phyloP scores from a whole-genome alignment of 2,113 vertebrate genomes.

The Cettia cetti region DNA sequence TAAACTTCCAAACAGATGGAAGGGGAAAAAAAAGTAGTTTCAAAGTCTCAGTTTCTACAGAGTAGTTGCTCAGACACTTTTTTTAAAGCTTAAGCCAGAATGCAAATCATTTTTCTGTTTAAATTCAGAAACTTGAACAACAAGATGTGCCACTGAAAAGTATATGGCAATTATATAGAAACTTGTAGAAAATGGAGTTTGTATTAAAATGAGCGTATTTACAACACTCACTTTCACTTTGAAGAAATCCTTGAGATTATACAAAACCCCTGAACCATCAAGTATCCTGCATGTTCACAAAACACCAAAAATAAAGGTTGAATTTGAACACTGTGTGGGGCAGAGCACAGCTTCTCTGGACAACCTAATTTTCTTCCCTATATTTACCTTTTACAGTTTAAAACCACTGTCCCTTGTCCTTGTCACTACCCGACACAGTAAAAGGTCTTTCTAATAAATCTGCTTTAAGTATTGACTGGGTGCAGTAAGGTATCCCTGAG shows the following conservation, averaged over 20 bases:
- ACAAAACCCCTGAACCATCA: neutral
- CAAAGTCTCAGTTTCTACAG: neutral
- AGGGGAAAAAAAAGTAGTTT: neutral
- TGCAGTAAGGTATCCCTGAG: neutral
- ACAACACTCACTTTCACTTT: neutral
- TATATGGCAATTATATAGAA: neutral
- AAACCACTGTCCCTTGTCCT: neutral
- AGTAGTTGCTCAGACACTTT: neutral
- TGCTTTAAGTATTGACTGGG: neutral
- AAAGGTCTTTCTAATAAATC: neutral
- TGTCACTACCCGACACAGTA: neutral
- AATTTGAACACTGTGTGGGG: neutral
- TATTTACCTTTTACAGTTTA: neutral
- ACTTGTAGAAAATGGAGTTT: neutral
- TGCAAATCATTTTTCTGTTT: neutral
- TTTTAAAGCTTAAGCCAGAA: neutral
- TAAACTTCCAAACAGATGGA: conserved; percentile 41
- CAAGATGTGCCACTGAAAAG: neutral
- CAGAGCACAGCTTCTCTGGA: neutral
- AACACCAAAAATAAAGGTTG: neutral
- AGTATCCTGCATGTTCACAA: neutral
- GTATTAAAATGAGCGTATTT: neutral
- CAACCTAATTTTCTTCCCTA: neutral
- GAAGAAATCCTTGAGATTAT: neutral
- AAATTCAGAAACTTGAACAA: neutral